phyloP scores from a whole-genome alignment of 2,888 invertebrate genomes.

The Epinotia brunnichana region DNA sequence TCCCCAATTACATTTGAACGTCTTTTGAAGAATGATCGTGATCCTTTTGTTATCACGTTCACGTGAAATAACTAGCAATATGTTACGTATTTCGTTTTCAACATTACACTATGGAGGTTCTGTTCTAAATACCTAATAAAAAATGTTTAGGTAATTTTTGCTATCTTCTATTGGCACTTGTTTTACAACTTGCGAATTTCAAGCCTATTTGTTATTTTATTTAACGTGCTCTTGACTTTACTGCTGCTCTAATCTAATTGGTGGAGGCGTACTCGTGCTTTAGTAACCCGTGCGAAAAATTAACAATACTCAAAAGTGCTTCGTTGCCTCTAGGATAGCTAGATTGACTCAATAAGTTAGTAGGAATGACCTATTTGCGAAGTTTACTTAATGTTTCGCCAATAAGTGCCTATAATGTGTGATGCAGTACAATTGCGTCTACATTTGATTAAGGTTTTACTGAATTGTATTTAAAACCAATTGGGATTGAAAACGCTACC shows the following conservation, averaged over 20 bases:
- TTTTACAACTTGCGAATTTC: not conserved
- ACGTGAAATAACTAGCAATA: too few relatives aligned
- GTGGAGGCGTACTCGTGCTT: not conserved
- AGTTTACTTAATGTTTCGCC: not conserved
- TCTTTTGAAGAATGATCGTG: too few relatives aligned
- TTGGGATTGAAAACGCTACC: too few relatives aligned
- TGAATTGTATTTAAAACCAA: too few relatives aligned
- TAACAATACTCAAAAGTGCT: not conserved
- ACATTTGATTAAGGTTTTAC: too few relatives aligned
- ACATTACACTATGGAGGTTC: too few relatives aligned
- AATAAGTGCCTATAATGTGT: too few relatives aligned
- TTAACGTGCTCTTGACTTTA: conserved; percentile 7
- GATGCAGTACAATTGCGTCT: too few relatives aligned
- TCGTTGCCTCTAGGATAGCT: not conserved
- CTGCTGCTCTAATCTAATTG: conserved; percentile 7
- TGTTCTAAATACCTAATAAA: too few relatives aligned
- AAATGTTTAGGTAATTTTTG: not conserved
- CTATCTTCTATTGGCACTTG: not conserved
- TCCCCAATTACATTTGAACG: too few relatives aligned
- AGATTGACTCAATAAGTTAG: conserved; percentile 1
- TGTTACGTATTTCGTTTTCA: too few relatives aligned
- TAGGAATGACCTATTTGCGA: not conserved
- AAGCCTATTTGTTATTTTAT: conserved; percentile 1
- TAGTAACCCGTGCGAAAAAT: not conserved
- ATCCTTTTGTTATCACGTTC: too few relatives aligned